A percentile compares a stretch with the other conserved stretches of the same genome.
phyloP scores from a whole-genome alignment of 2,797 vertebrate genomes.

The Neomorphus geoffroyi region DNA sequence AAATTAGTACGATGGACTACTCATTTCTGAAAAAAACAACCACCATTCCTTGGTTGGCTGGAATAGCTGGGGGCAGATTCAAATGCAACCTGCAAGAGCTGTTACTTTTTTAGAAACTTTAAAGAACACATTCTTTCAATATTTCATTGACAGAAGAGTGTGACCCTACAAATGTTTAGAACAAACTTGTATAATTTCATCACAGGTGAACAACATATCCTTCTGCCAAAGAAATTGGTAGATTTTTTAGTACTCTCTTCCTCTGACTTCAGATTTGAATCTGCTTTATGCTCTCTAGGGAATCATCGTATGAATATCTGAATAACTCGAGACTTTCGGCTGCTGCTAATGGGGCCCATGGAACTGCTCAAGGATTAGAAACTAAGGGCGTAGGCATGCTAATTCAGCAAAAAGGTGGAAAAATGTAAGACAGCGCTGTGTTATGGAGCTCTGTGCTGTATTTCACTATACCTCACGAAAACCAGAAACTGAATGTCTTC shows the following conservation, averaged over 20 bases:
- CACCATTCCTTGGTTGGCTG: not conserved
- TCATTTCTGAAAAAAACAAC: not conserved
- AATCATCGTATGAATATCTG: not conserved
- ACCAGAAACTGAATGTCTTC: not conserved
- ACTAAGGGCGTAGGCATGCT: accelerated
- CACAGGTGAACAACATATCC: not conserved
- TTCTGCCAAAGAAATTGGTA: not conserved
- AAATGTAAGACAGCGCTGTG: not conserved
- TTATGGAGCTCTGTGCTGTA: not conserved
- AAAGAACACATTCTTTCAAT: not conserved
- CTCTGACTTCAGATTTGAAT: not conserved
- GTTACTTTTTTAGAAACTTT: not conserved
- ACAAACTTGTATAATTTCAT: not conserved
- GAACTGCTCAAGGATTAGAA: not conserved
- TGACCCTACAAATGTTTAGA: not conserved
- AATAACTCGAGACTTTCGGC: not conserved
- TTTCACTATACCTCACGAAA: not conserved
- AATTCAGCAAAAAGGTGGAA: not conserved
- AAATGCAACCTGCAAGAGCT: not conserved
- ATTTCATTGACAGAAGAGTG: not conserved
- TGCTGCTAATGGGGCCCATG: not conserved
- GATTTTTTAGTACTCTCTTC: not conserved
- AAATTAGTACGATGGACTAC: not conserved
- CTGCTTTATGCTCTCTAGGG: not conserved
- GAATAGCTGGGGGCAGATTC: not conserved